These are phyloP conservation scores for Porites divaricata DNA, from an alignment of 92 coral and sea anemone species.

Conservation along the genomic window DNA sequence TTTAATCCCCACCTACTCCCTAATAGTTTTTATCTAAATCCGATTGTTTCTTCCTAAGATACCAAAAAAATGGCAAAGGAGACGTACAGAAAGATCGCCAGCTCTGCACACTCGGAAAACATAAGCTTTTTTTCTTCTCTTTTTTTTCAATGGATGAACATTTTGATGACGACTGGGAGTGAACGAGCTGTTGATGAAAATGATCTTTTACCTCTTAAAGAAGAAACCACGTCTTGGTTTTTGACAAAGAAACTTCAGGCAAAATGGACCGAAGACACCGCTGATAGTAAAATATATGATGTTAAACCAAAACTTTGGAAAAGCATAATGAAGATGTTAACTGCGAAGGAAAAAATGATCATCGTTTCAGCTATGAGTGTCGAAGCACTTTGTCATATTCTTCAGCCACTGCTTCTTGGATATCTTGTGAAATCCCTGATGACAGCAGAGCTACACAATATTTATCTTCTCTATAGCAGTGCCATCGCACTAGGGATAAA, in stretches of 20 bases:
- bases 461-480: neutral
- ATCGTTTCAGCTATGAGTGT: neutral
- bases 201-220: neutral
- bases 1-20: too few species aligned
- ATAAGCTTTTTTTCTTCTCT: neutral
- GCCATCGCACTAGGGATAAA: neutral
- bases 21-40: too few species aligned
- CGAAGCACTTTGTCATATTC: neutral
- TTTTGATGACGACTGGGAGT: neutral
- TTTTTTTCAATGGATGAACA: constrained; percentile 2
- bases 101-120: neutral
- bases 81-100: neutral
- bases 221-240: neutral
- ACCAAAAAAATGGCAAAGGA: neutral
- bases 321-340: neutral
- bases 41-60: too few species aligned
- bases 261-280: neutral
- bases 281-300: neutral
- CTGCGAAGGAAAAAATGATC: neutral
- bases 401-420: neutral
- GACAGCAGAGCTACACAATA: neutral
- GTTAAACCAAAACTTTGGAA: neutral
- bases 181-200: neutral
- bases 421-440: neutral
- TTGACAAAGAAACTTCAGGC: neutral